Base-by-base conservation (phyloP, 2,797 vertebrate genomes). In the Leptatherina wallacei region DNA sequence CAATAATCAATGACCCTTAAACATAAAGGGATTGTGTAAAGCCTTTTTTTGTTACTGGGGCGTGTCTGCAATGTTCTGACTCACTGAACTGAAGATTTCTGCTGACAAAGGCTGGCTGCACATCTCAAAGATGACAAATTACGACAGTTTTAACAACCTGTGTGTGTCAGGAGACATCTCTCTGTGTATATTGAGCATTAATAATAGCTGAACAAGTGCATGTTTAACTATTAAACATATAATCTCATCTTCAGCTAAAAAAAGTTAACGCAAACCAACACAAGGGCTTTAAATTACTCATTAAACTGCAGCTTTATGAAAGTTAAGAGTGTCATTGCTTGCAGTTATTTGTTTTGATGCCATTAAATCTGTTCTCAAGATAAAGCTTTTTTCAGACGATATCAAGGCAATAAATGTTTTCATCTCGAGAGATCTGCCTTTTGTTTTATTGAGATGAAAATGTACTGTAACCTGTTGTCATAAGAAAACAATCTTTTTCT, bases 1-100 rank as follows among this genome's bases (percentile, higher is more conserved):
- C 14, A 20, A 33, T 49, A 30, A 51, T 36, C 2, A 1, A 2
- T 18, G 16, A 35, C 36, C 66, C 49, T 47, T 22, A 4, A 71
- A 64, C n/a, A 30, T 29, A 65, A 2, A 22, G 9, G 6, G 32
- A 67, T n/a, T 61, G 22, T 16, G 36, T 51, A 5, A 67, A 38
- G 40, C 36, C 13, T 22, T 65, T 30, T 69, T 77, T 72, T 56
- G 36, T 57, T 3, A 70, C 29, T 63, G 38, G 20, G 42, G 29
- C 9, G 40, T 69, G 55, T 72, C 60, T 65, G 70, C 75, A 82
- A 60, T 69, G 69, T 80, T 52, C 72, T 52, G n/a, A 69, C 69
- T 86, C 54, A 57, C 49, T 57, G 72, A 69, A 54, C 69, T 62
- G 55, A 67, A 67, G 18, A 11, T 44, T 69, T 64, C 44, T 69